Percentiles rank a stretch among this genome's conserved stretches.
Evolutionary conservation across 2,888 invertebrate species (phyloP).

Genomic region (Nomada fucata): DNA sequence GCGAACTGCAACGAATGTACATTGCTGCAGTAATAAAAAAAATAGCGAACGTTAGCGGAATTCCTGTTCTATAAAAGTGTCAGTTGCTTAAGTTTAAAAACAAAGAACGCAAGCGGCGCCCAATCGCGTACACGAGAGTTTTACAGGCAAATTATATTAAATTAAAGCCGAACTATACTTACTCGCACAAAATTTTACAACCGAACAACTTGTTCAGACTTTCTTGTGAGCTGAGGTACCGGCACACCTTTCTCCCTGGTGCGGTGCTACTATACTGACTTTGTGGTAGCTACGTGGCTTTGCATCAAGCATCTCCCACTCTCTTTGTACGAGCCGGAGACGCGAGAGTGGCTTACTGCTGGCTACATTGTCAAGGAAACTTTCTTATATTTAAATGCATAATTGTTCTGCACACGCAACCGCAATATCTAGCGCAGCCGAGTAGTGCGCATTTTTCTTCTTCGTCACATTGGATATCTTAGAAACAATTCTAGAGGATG

Average conservation of each 20-base stretch:
- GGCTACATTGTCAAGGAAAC: slow-evolving; percentile 20
- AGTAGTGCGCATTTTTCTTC: no score
- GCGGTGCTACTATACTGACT: slow-evolving; percentile 66
- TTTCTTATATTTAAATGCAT: no score
- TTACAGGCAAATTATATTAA: slow-evolving; percentile 11
- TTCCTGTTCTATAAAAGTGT: not conserved
- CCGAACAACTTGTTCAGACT: slow-evolving; percentile 37
- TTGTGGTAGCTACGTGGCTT: slow-evolving; percentile 52
- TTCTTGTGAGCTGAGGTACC: slow-evolving; percentile 20
- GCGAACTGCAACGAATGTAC: not conserved
- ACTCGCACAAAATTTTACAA: slow-evolving; percentile 36
- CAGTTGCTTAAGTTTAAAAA: slow-evolving; percentile 18
- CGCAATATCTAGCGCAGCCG: no score
- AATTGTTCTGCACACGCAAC: no score
- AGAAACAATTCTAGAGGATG: no score
- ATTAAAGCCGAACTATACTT: slow-evolving; percentile 18
- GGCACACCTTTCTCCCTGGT: slow-evolving; percentile 48
- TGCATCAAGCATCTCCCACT: slow-evolving; percentile 64
- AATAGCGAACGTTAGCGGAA: not conserved
- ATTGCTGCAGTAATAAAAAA: not conserved
- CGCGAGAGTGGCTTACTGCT: slow-evolving; percentile 51
- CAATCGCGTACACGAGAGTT: not conserved
- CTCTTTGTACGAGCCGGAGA: slow-evolving; percentile 40
- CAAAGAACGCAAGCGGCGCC: slow-evolving; percentile 10
- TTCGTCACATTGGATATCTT: no score